Conservation (phyloP, 2,113 vertebrate genomes). For the Takifugu flavidus region DNA sequence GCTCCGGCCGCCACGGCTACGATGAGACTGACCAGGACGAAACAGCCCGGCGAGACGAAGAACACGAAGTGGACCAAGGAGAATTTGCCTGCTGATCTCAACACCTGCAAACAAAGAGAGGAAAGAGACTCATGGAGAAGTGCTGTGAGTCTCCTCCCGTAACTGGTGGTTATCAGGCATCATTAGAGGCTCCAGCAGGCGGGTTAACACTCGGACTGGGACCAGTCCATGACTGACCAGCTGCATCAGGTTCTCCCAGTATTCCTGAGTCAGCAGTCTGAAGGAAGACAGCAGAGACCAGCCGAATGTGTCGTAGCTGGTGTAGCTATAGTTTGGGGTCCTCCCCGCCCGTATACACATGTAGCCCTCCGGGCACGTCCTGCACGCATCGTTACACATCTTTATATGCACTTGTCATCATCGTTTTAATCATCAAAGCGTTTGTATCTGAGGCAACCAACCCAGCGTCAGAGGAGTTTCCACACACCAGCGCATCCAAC, state of each 20-base stretch:
- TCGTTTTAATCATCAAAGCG: not conserved
- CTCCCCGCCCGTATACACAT: constrained; percentile 75
- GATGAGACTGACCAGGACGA: constrained; percentile 87
- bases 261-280: constrained; percentile 87
- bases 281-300: constrained; percentile 88
- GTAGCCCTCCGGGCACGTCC: constrained; percentile 82
- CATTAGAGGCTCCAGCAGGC: not conserved
- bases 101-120: constrained; percentile 68
- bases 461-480: constrained; percentile 85
- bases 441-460: constrained; percentile 53
- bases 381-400: constrained; percentile 44
- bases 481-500: constrained; percentile 79
- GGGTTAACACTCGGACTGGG: not conserved
- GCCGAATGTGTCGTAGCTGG: constrained; percentile 85
- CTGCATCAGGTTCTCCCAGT: constrained; percentile 86
- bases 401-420: not conserved
- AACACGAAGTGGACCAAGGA: constrained; percentile 84
- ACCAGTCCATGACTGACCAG: constrained; percentile 70
- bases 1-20: constrained; percentile 86
- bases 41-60: constrained; percentile 84
- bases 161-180: too few relatives aligned
- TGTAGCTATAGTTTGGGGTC: constrained; percentile 90
- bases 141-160: too few relatives aligned
- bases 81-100: constrained; percentile 78
- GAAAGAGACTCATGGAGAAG: not conserved